These are phyloP conservation scores for Drosophila rufa DNA, from an alignment of 1,140 invertebrate genomes.

Conservation along the genomic window DNA sequence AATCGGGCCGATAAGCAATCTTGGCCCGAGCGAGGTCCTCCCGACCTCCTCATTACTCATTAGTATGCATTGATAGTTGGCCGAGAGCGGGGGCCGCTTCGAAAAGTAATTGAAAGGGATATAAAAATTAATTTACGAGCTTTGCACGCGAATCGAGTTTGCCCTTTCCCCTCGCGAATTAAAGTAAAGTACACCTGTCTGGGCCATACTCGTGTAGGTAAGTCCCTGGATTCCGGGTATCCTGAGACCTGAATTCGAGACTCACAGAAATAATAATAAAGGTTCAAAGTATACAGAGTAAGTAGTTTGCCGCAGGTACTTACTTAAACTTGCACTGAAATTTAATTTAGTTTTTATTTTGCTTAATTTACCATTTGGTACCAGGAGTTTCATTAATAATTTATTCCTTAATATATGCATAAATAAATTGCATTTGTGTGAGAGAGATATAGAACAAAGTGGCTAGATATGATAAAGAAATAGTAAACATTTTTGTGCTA, in stretches of 20 bases:
- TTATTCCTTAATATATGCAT: no score
- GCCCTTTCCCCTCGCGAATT: neutral
- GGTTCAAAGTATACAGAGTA: neutral
- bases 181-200: slow-evolving; percentile 11
- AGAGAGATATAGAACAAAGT: no score
- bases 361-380: no score
- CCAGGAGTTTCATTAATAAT: no score
- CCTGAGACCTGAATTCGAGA: neutral
- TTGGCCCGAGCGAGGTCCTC: neutral
- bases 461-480: no score
- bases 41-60: slow-evolving; percentile 41
- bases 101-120: slow-evolving; percentile 68
- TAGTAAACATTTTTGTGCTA: no score
- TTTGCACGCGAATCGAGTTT: slow-evolving; percentile 43
- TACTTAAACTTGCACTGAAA: neutral
- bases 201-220: neutral
- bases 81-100: slow-evolving; percentile 18
- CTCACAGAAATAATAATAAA: neutral
- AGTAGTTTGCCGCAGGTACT: no score
- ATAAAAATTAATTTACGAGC: slow-evolving; percentile 75
- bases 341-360: neutral
- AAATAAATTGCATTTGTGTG: no score
- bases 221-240: neutral
- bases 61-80: slow-evolving; percentile 73
- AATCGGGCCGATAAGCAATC: slow-evolving; percentile 36